Conservation (phyloP, 2,888 invertebrate genomes). For the Gymnocheta viridis region DNA sequence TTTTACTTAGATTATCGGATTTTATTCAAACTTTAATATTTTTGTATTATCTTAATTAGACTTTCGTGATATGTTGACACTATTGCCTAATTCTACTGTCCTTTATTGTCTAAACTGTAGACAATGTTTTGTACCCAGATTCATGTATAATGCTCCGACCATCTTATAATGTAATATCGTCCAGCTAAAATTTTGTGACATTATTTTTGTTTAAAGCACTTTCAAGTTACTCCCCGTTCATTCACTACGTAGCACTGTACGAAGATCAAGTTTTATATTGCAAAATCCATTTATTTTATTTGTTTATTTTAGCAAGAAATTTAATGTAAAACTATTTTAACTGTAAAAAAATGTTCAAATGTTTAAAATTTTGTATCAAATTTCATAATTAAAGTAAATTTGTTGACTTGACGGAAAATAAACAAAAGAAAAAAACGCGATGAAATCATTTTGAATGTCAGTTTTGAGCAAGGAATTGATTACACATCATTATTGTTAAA, state of each 20-base stretch:
- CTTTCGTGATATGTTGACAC: too few species aligned
- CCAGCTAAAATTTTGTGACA: not conserved
- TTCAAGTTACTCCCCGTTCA: not conserved
- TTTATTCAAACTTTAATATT: too few species aligned
- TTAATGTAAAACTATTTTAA: slow-evolving; percentile 1
- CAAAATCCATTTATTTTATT: slow-evolving; percentile 19
- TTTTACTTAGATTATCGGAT: too few species aligned
- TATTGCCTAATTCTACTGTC: too few species aligned
- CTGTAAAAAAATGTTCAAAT: slow-evolving; percentile 8
- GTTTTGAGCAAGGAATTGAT: not conserved
- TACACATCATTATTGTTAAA: slow-evolving; percentile 12
- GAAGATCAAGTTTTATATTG: slow-evolving; percentile 11
- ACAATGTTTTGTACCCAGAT: too few species aligned
- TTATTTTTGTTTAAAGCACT: not conserved
- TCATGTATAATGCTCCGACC: too few species aligned
- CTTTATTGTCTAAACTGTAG: too few species aligned
- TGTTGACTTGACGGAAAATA: slow-evolving; percentile 41
- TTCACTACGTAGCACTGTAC: not conserved
- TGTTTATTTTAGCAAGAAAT: slow-evolving; percentile 35
- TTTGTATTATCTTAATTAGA: too few species aligned
- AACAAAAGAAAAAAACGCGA: not conserved
- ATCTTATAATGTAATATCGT: too few species aligned
- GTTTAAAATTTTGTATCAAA: slow-evolving; percentile 24
- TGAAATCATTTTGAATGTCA: slow-evolving; percentile 3
- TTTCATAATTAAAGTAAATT: slow-evolving; percentile 41